Conservation (phyloP, 2,888 invertebrate species). For the Lithophane semibrunnea region DNA sequence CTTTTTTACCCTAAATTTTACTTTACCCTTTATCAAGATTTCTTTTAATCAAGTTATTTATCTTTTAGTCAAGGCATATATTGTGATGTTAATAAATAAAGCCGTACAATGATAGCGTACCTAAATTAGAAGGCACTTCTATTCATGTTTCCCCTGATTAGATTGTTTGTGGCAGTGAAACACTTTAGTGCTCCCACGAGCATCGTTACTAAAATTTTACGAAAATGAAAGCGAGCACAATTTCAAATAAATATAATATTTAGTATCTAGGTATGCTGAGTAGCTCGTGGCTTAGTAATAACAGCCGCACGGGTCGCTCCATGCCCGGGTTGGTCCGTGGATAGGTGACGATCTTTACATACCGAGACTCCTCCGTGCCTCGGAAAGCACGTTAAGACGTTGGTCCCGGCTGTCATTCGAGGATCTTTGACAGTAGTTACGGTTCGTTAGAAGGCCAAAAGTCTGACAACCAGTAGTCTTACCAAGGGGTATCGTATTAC, state of each 20-base stretch:
- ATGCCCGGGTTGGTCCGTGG: background rate
- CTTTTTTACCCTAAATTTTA: no score
- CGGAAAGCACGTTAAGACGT: background rate
- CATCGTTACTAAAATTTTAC: background rate
- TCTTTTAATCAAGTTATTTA: no score
- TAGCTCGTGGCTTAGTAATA: background rate
- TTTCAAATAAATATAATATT: background rate
- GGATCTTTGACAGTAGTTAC: background rate
- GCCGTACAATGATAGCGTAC: background rate
- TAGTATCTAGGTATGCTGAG: background rate
- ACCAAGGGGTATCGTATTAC: background rate
- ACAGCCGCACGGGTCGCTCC: background rate
- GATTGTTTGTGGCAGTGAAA: conserved; percentile 7
- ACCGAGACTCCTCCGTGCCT: background rate
- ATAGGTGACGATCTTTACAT: no score
- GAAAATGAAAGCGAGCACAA: background rate
- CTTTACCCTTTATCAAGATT: no score
- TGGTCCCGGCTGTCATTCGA: background rate
- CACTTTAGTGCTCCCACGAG: background rate
- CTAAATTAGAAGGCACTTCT: background rate
- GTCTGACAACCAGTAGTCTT: background rate
- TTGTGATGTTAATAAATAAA: background rate
- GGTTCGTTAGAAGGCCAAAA: background rate
- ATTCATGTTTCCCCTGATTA: conserved; percentile 13
- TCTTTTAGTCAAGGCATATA: no score